Base-by-base conservation (phyloP, 1,140 invertebrate species). In the Euwallacea fornicatus region DNA sequence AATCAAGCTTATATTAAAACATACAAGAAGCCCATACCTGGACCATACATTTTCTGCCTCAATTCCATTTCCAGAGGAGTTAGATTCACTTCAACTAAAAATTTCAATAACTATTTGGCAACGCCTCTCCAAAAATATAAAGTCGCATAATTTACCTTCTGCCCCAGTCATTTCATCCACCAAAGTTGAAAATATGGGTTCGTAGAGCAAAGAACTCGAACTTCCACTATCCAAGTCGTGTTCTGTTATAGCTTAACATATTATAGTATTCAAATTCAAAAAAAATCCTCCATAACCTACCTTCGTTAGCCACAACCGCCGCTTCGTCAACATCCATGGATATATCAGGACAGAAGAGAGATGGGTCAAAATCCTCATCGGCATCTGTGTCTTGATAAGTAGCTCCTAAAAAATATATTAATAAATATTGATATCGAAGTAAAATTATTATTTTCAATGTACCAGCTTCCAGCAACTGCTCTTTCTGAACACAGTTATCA, bases 81-180 rank as follows among this genome's bases (percentile, higher is more conserved):
- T 33, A 78, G 65, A 68, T 78, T 65, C 9, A 78, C 73, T 64
- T 70, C 61, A 67, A 78, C 75, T 77, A 73, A 77, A 69, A 47
- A 68, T 53, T 59, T 42, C 10, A 60, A 65, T 0, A 71, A 67
- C 44, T 53, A 50, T 50, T 50, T 50, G 46, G 13, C 16, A n/a
- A 58, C 2, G 1, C 21, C 21, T n/a, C n/a, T n/a, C 21, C 21
- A 33, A 50, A 10, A 2, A 10, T 50, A 50, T 43, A 46, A 61
- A 42, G 56, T 46, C 67, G 16, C 9, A 68, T 10, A 59, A n/a
- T 55, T n/a, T 78, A 78, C 76, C 71, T 75, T 78, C 77, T 54
- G 77, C 75, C 42, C 77, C 77, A 7, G 77, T 78, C 8, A 78
- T 75, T 71, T 78, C 77, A 64, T 78, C 77, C 6, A 78, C 77